These are phyloP conservation scores for Meandrina meandrites DNA, from an alignment of 92 coral and sea anemone genomes.

Conservation along the genomic window DNA sequence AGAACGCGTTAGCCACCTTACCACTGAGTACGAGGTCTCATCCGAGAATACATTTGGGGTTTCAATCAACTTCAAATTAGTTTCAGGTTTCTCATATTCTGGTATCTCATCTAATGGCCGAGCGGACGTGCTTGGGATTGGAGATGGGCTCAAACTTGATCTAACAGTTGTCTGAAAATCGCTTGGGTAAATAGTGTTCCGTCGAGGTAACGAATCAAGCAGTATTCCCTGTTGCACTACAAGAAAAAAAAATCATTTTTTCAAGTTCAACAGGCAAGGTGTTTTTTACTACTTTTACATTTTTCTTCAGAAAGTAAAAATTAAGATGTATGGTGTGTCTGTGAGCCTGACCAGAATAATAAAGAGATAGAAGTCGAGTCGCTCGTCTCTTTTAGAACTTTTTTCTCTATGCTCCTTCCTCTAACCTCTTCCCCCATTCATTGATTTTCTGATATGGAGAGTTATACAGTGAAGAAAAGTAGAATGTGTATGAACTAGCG, in stretches of 20 bases:
- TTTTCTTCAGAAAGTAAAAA: too few relatives aligned
- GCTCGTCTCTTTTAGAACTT: too few relatives aligned
- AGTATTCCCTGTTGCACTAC: background rate
- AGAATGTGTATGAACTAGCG: too few relatives aligned
- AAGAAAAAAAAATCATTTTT: background rate
- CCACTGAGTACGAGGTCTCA: conserved; percentile 45
- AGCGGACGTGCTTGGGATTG: conserved; percentile 7
- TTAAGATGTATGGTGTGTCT: too few relatives aligned
- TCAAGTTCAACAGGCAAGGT: too few relatives aligned
- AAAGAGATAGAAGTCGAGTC: too few relatives aligned
- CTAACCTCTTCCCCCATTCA: too few relatives aligned
- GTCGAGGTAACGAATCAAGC: background rate
- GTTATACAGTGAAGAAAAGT: too few relatives aligned
- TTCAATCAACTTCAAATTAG: conserved; percentile 41
- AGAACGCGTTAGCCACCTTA: background rate
- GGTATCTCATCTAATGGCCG: conserved; percentile 3
- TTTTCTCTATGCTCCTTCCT: too few relatives aligned
- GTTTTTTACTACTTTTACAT: too few relatives aligned
- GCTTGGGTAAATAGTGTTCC: conserved; percentile 4
- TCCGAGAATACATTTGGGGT: conserved; percentile 34
- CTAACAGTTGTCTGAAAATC: background rate
- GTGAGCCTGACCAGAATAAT: too few relatives aligned
- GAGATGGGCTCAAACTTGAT: conserved; percentile 5
- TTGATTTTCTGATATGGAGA: too few relatives aligned
- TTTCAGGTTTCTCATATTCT: background rate